Conservation (phyloP, 2,797 vertebrate species). For the Hafferia zeledoni region DNA sequence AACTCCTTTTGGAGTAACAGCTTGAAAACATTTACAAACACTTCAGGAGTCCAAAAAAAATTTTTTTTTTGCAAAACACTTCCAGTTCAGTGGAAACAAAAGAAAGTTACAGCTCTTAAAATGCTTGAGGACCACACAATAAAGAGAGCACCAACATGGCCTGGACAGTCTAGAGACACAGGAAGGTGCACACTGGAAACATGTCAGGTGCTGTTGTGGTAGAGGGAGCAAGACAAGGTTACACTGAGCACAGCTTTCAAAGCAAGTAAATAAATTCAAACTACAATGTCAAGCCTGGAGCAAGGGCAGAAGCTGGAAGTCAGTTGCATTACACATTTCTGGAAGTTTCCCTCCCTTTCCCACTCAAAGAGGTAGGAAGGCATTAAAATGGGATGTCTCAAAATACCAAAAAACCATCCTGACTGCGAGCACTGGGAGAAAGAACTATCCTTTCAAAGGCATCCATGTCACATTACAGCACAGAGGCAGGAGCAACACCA, state of each 20-base stretch:
- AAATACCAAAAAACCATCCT: not conserved
- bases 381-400: not conserved
- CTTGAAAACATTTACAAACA: not conserved
- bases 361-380: not conserved
- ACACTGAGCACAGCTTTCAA: not conserved
- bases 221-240: not conserved
- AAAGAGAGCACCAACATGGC: not conserved
- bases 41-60: not conserved
- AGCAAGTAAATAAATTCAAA: conserved; percentile 12
- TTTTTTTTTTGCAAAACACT: not conserved
- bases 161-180: not conserved
- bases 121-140: not conserved
- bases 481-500: not conserved
- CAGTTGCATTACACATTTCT: not conserved
- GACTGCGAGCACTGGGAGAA: not conserved
- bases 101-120: not conserved
- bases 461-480: not conserved
- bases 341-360: not conserved
- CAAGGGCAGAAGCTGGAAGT: conserved; percentile 37
- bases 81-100: not conserved
- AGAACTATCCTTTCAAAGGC: not conserved
- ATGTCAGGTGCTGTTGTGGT: not conserved
- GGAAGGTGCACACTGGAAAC: not conserved
- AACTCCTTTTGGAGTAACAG: not conserved
- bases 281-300: not conserved